Percentiles rank a stretch among this genome's conserved stretches.
phyloP scores from a whole-genome alignment of 2,888 invertebrate species.

The Alsophila aescularia region DNA sequence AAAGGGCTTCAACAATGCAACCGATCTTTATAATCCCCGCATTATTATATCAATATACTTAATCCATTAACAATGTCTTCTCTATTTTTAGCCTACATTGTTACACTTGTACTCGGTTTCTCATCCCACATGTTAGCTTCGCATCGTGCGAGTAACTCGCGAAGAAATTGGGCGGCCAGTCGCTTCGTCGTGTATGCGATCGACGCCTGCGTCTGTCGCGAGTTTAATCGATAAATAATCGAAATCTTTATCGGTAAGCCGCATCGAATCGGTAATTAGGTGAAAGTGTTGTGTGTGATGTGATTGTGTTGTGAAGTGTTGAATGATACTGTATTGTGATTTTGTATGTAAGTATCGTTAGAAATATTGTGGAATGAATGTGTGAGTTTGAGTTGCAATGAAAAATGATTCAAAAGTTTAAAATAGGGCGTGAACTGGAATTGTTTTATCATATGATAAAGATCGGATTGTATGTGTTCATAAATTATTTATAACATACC shows the following conservation, averaged over 20 bases:
- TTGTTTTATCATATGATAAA: background rate
- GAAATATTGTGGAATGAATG: conserved; percentile 12
- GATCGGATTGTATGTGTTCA: background rate
- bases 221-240: conserved; percentile 28
- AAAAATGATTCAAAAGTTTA: conserved; percentile 13
- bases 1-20: conserved; percentile 11
- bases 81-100: conserved; percentile 48
- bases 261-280: conserved; percentile 31
- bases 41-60: conserved; percentile 24
- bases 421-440: background rate
- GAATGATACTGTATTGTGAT: conserved; percentile 22
- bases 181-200: conserved; percentile 63
- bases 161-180: conserved; percentile 72
- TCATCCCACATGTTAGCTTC: conserved; percentile 51
- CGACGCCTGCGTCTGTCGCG: conserved; percentile 58
- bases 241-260: conserved; percentile 25
- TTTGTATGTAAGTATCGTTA: conserved; percentile 28
- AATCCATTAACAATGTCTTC: conserved; percentile 39
- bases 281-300: conserved; percentile 35
- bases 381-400: conserved; percentile 1
- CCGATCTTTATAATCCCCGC: conserved; percentile 4
- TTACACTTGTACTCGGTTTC: conserved; percentile 40
- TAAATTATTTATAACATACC: too few relatives aligned
- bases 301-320: conserved; percentile 26
- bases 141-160: conserved; percentile 46